Conservation (phyloP, 1,140 invertebrate species). For the Drosophila hydei region DNA sequence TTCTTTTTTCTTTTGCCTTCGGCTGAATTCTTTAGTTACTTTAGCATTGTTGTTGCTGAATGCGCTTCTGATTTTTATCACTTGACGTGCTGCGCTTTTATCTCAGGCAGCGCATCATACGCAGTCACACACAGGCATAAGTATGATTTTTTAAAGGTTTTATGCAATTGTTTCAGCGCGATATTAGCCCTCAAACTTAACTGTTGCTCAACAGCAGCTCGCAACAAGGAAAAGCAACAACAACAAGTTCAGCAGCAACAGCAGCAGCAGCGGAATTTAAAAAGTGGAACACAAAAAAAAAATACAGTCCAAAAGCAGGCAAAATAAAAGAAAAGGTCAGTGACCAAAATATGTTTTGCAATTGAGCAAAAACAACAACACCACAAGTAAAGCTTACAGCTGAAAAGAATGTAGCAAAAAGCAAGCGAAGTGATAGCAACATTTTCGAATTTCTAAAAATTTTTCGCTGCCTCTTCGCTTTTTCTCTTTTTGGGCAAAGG, state of each 20-base stretch:
- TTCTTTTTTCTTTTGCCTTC: slow-evolving; percentile 14
- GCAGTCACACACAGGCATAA: slow-evolving; percentile 23
- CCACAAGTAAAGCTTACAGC: slow-evolving; percentile 4
- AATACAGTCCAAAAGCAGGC: slow-evolving; percentile 30
- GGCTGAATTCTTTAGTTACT: slow-evolving; percentile 36
- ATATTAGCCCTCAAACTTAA: slow-evolving; percentile 18
- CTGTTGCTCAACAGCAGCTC: slow-evolving; percentile 23
- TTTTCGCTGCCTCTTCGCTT: slow-evolving; percentile 27
- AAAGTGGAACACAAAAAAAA: slow-evolving; percentile 53
- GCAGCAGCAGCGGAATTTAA: slow-evolving; percentile 26
- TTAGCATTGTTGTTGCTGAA: slow-evolving; percentile 37
- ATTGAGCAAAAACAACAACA: slow-evolving; percentile 45
- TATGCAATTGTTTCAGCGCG: slow-evolving; percentile 27
- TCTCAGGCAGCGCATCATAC: slow-evolving; percentile 28
- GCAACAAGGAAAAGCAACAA: slow-evolving; percentile 27
- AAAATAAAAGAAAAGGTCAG: slow-evolving; percentile 50
- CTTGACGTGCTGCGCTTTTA: slow-evolving; percentile 47
- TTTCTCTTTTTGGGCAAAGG: slow-evolving; percentile 26
- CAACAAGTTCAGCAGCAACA: slow-evolving; percentile 1
- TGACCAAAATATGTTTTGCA: slow-evolving; percentile 56
- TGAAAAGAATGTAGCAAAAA: slow-evolving; percentile 50
- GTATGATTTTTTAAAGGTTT: slow-evolving; percentile 17
- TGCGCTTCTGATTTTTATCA: slow-evolving; percentile 68
- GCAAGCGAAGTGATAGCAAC: slow-evolving; percentile 38
- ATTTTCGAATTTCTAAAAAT: slow-evolving; percentile 38